Evolutionary conservation across 2,113 vertebrate genomes (phyloP).

Genomic region (Monarcha castaneiventris): DNA sequence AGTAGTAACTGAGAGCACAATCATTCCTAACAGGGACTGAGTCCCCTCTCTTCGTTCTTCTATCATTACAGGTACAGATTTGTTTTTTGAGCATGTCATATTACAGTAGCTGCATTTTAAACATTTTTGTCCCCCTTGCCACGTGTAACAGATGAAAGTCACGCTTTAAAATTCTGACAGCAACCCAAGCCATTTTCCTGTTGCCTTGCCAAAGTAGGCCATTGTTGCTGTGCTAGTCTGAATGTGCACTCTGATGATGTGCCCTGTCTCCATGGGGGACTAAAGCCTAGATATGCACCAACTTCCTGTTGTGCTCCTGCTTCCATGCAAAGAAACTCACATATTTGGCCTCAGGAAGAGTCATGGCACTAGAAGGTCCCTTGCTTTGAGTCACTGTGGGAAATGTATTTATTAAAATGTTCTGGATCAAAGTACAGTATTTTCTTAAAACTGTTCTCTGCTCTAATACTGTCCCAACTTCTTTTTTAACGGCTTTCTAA

Average conservation of each 20-base stretch:
- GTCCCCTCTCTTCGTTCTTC: not conserved
- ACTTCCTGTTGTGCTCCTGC: not conserved
- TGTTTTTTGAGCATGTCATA: not conserved
- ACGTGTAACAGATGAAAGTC: not conserved
- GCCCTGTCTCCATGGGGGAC: not conserved
- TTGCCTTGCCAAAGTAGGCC: not conserved
- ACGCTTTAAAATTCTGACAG: not conserved
- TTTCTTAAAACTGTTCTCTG: not conserved
- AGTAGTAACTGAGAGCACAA: not conserved
- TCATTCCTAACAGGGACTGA: not conserved
- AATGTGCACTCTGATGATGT: not conserved
- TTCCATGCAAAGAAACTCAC: not conserved
- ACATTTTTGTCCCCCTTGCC: not conserved
- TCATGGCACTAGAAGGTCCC: not conserved
- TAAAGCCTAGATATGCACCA: not conserved
- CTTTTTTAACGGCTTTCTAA: not conserved
- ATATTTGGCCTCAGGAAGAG: not conserved
- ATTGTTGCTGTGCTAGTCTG: not conserved
- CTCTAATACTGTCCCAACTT: not conserved
- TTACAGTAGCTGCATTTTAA: not conserved
- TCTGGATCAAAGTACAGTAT: not conserved
- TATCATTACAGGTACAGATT: not conserved
- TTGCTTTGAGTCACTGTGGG: not conserved
- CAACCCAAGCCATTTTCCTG: not conserved
- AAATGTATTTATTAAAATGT: not conserved